A percentile compares a stretch with the other conserved stretches of the same genome.
Evolutionary conservation across 2,888 invertebrate genomes (phyloP).

Genomic region (Meteorus cinctellus): DNA sequence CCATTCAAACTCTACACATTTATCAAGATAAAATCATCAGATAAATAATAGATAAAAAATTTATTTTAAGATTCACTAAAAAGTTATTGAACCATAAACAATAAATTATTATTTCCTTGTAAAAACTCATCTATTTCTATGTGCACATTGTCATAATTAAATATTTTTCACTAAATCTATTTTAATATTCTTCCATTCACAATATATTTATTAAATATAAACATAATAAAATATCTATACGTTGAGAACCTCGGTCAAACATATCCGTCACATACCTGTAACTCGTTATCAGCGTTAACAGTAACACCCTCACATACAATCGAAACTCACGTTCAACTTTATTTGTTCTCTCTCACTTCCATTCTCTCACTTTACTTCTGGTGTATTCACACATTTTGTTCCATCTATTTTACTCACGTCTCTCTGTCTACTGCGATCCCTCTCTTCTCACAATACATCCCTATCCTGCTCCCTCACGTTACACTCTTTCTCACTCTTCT

Average conservation of each 20-base stretch:
- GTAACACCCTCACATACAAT: conserved; percentile 49
- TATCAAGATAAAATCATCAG: no score
- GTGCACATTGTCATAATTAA: no score
- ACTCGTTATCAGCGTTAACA: conserved; percentile 62
- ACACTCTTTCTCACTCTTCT: conserved; percentile 49
- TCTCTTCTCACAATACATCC: conserved; percentile 24
- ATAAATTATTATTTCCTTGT: no score
- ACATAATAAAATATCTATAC: background rate
- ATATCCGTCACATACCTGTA: conserved; percentile 44
- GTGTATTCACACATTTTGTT: conserved; percentile 41
- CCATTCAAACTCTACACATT: no score
- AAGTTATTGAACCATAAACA: no score
- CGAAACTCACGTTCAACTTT: conserved; percentile 44
- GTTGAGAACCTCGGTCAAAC: conserved; percentile 7
- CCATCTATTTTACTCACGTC: conserved; percentile 38
- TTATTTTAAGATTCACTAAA: no score
- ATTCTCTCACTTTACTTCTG: background rate
- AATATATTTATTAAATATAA: background rate
- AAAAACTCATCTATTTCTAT: no score
- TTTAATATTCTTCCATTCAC: background rate
- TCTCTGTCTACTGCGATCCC: conserved; percentile 42
- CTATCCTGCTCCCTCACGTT: conserved; percentile 39
- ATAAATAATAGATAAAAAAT: no score
- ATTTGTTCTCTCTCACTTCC: conserved; percentile 44
- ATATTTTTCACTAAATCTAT: background rate